Evolutionary conservation across 2,888 invertebrate species (phyloP), one percentile per base, ranked within the genome.

Genomic region (Lathronympha strigana): DNA sequence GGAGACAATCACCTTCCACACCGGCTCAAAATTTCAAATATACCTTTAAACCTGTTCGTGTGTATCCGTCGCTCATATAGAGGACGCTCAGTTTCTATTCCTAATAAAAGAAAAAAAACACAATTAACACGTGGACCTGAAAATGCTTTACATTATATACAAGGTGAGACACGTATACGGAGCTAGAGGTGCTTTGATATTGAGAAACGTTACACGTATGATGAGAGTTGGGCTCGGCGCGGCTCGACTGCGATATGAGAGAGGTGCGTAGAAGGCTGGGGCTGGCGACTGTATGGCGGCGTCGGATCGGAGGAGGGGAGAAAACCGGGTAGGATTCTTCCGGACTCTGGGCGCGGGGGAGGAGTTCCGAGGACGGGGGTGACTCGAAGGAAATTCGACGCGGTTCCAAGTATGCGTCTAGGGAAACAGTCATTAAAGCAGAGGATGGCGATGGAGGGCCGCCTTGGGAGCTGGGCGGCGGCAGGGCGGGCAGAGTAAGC

Each of bases 401-500:
- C 0, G 96, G 96, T 76, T 98, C 97, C 71, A 97, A 92, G 78
- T 97, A 98, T 21, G 95, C 97, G 72, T 97, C 97, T 31, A 97
- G 93, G 1, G 97, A 96, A 5, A 96, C 95, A 0, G 97, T 96
- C 93, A 96, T 95, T 5, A 96, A 93, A 0, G 97, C 97, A 0
- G 97, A 97, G 68, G 96, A 96, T 0, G 97, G 97, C 0, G 97
- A 96, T 0, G 96, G 95, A 0, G 95, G 94, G 15, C 86, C 88
- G 38, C 78, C 84, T 15, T 77, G 84, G 0, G 85, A 81, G 4
- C 75, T 75, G 28, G 81, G 77, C 1, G 83, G 76, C 21, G 83
- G 80, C 4, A 85, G 71, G 67, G 87, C 80, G 79, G 92, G 71
- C 75, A 23, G 95, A 94, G 78, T 94, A 93, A 15, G 95, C 94